phyloP scores from a whole-genome alignment of 2,888 invertebrate species.

The Sthenelais limicola region DNA sequence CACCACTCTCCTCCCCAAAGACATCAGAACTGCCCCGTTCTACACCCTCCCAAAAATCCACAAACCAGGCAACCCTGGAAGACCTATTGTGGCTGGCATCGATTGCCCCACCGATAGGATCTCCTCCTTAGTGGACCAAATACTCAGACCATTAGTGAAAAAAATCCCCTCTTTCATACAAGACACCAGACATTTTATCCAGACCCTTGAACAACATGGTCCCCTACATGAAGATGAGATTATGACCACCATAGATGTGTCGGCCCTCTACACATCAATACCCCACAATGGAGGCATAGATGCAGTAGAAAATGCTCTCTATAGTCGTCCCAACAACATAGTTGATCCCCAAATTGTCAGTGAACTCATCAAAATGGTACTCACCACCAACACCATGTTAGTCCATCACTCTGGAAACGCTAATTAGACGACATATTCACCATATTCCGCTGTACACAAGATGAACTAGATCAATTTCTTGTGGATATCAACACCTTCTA shows the following conservation, averaged over 20 bases:
- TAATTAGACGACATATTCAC: no score
- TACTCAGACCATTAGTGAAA: neutral
- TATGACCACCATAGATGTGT: constrained; percentile 12
- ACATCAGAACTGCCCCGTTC: neutral
- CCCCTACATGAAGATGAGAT: neutral
- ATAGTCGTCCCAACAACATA: no score
- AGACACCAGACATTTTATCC: constrained; percentile 5
- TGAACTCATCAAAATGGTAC: no score
- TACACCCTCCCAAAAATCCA: constrained; percentile 8
- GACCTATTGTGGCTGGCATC: neutral
- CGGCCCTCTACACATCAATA: constrained; percentile 7
- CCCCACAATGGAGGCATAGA: no score
- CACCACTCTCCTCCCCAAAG: neutral
- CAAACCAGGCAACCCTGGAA: neutral
- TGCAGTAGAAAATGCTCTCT: no score
- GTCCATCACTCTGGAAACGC: no score
- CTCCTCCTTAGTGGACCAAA: neutral
- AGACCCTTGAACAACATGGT: no score
- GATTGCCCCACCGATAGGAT: neutral
- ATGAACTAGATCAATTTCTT: no score
- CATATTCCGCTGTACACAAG: no score
- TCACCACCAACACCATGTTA: no score
- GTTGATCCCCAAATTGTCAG: no score
- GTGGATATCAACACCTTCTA: no score
- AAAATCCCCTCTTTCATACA: neutral